phyloP scores from a whole-genome alignment of 2,113 vertebrate genomes.

The Halcyon senegalensis region DNA sequence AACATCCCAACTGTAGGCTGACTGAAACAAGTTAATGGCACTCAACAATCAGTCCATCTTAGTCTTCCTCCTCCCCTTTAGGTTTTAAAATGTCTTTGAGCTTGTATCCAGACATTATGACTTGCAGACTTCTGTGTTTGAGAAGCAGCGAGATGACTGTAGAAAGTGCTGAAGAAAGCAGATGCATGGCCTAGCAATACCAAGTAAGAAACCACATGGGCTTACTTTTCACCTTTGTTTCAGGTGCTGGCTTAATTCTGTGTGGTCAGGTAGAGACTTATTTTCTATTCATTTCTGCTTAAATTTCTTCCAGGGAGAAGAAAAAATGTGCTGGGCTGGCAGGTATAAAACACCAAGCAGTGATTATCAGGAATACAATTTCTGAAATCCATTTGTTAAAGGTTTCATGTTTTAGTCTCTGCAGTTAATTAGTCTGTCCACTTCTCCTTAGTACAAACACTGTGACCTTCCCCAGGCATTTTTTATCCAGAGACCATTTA shows the following conservation, averaged over 20 bases:
- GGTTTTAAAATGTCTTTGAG: rapidly evolving
- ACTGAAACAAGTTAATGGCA: background rate
- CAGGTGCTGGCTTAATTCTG: background rate
- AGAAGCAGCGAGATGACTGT: background rate
- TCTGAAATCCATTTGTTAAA: background rate
- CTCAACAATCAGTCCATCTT: background rate
- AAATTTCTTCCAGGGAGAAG: background rate
- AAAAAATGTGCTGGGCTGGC: background rate
- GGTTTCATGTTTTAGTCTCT: background rate
- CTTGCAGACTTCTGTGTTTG: background rate
- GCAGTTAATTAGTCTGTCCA: background rate
- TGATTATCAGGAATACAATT: background rate
- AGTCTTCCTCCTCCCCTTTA: background rate
- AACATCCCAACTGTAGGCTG: background rate
- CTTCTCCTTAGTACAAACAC: background rate
- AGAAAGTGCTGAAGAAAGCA: background rate
- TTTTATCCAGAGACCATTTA: background rate
- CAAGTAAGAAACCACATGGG: background rate
- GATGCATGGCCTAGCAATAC: rapidly evolving
- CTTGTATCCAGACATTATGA: background rate
- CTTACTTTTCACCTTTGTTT: background rate
- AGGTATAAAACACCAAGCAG: background rate
- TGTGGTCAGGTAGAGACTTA: background rate
- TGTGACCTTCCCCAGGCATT: background rate
- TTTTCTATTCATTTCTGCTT: background rate